phyloP scores from a whole-genome alignment of 1,140 invertebrate species.

The Homalodisca vitripennis region DNA sequence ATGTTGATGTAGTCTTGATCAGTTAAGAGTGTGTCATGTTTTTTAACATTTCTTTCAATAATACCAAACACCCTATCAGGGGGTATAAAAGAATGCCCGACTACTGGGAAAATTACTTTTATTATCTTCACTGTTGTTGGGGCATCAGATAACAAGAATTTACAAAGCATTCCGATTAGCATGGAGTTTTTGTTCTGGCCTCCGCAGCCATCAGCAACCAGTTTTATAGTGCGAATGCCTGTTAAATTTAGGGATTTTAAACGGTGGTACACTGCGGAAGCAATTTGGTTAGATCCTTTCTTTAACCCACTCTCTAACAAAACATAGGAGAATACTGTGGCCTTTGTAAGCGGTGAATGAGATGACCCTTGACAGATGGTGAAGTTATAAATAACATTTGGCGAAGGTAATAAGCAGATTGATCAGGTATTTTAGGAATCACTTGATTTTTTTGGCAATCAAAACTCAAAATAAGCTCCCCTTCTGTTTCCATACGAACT shows the following conservation, averaged over 20 bases:
- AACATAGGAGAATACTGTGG: not conserved
- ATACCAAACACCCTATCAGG: not conserved
- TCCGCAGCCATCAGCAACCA: not conserved
- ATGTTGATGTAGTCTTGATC: not conserved
- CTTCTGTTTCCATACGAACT: too few species aligned
- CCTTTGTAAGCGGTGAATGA: not conserved
- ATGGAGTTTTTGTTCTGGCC: too few species aligned
- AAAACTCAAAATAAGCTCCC: not conserved
- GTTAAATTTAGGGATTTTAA: not conserved
- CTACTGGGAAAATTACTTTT: not conserved
- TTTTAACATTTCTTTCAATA: not conserved
- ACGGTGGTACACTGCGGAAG: too few species aligned
- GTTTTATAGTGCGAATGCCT: not conserved
- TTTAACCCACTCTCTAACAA: not conserved
- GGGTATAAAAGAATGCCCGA: too few species aligned
- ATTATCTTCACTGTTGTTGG: not conserved
- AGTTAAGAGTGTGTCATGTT: constrained; percentile 22
- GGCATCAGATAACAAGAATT: not conserved
- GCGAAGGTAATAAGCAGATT: not conserved
- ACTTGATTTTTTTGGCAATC: not conserved
- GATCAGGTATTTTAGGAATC: not conserved
- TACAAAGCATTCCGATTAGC: not conserved
- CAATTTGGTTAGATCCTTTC: too few species aligned
- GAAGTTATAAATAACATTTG: not conserved
- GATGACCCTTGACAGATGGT: not conserved